These are phyloP conservation scores for Tachypleus tridentatus DNA, from an alignment of 1,140 invertebrate species.

Conservation along the genomic window DNA sequence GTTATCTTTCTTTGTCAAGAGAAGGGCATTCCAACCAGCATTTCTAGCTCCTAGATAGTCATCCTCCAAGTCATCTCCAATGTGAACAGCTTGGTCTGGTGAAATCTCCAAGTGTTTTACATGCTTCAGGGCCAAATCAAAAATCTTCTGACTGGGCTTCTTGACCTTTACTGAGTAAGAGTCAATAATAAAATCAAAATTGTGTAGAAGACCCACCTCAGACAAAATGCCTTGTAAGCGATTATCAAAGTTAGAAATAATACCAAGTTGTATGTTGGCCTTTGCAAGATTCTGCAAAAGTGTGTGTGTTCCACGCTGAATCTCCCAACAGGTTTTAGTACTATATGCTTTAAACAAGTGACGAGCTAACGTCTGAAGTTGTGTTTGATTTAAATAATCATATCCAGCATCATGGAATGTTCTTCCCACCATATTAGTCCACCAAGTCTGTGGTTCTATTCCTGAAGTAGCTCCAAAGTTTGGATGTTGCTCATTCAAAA, in stretches of 20 bases:
- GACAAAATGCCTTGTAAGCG: constrained; percentile 52
- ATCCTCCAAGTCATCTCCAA: constrained; percentile 59
- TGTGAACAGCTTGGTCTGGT: constrained; percentile 56
- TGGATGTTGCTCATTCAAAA: constrained; percentile 52
- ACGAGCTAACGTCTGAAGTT: constrained; percentile 42
- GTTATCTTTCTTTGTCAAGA: constrained; percentile 31
- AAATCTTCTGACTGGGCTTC: constrained; percentile 64
- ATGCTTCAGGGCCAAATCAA: constrained; percentile 48
- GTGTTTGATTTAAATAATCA: constrained; percentile 26
- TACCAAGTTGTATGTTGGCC: constrained; percentile 39
- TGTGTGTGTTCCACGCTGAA: constrained; percentile 47
- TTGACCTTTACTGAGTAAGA: constrained; percentile 57
- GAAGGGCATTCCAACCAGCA: constrained; percentile 58
- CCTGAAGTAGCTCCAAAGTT: constrained; percentile 58
- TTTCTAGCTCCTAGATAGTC: constrained; percentile 64
- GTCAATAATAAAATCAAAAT: constrained; percentile 65
- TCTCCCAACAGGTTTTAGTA: constrained; percentile 54
- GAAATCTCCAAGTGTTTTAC: constrained; percentile 14
- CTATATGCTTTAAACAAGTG: constrained; percentile 50
- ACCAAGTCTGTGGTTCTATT: constrained; percentile 67
- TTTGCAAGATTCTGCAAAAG: constrained; percentile 45
- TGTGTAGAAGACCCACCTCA: constrained; percentile 47
- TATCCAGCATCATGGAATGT: constrained; percentile 42
- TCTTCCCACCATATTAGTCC: constrained; percentile 51
- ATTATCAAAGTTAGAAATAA: constrained; percentile 81